Percentiles rank a stretch among this genome's conserved stretches.
Evolutionary conservation across 2,888 invertebrate genomes (phyloP).

Genomic region (Rhagophthalmus giganteus): DNA sequence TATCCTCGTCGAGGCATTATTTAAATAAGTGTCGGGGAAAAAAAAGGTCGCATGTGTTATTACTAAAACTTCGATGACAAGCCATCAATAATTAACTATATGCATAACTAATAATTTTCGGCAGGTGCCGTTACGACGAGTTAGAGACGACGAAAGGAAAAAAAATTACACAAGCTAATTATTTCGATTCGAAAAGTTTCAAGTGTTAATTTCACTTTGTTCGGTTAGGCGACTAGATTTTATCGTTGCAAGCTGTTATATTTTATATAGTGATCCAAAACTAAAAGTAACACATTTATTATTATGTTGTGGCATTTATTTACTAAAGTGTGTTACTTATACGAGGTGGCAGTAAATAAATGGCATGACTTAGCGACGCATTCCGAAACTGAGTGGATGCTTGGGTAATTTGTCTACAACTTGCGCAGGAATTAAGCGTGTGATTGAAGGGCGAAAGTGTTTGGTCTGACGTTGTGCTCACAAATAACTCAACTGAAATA

Average conservation of each 20-base stretch:
- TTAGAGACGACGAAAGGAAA: not conserved
- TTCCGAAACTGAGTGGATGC: constrained; percentile 45
- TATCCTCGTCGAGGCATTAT: too few species aligned
- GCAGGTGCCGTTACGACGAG: not conserved
- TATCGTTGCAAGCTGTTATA: constrained; percentile 10
- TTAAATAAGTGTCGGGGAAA: not conserved
- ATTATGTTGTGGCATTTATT: constrained; percentile 31
- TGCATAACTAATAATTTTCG: not conserved
- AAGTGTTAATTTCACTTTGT: not conserved
- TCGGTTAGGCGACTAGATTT: constrained; percentile 6
- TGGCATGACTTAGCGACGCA: constrained; percentile 45
- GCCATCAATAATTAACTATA: not conserved
- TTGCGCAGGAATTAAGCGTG: constrained; percentile 49
- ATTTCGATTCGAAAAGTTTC: not conserved
- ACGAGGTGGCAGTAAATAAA: constrained; percentile 43
- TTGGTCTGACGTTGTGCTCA: constrained; percentile 49
- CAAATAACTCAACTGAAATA: constrained; percentile 50
- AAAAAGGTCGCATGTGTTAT: not conserved
- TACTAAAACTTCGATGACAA: not conserved
- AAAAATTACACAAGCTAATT: not conserved
- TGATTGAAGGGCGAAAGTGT: constrained; percentile 54
- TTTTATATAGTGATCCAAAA: constrained; percentile 23
- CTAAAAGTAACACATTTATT: constrained; percentile 30
- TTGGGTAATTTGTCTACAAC: constrained; percentile 50
- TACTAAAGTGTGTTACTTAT: constrained; percentile 32